Base-by-base conservation (phyloP, 1,140 invertebrate genomes). In the Gonatopus flavifemur region DNA sequence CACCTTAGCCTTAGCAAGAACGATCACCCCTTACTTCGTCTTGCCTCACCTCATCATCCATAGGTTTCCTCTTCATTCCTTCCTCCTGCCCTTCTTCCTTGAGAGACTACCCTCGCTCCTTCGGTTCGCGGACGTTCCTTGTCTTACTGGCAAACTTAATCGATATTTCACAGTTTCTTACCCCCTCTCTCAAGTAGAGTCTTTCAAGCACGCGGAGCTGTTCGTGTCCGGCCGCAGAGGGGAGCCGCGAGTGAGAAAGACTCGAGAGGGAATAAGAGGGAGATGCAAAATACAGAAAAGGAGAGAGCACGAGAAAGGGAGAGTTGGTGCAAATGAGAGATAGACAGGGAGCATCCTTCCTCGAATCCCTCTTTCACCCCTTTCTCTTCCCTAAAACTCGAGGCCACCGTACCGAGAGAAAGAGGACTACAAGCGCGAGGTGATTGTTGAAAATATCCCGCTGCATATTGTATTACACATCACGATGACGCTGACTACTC, bases 141-240 rank as follows among this genome's bases (percentile, higher is more conserved):
- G 76, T 78, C 76, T 77, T 78, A 78, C 72, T 74, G 70, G 74
- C 72, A 78, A 77, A 77, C 76, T 78, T 78, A 77, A 77, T 78
- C 76, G 76, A 77, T 78, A 78, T 78, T 78, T 78, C 76, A 78
- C 76, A 78, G 76, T 78, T 78, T 78, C 74, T 77, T 78, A 76
- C 72, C 74, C 74, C 74, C 73, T 68, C 70, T 30, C 15, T 28
- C 30, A n/a, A n/a, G n/a, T n/a, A n/a, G n/a, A n/a, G n/a, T 16
- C 28, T 16, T 33, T 45, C 52, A 22, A 42, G 40, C 50, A 41
- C 43, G 30, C 38, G 39, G 31, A 52, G 57, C 40, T 61, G 46
- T 57, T 74, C 69, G 70, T 77, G 72, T 75, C 74, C 74, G 67
- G 72, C 72, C 72, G 57, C 72, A 73, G 59, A 69, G 63, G 50